A percentile compares a stretch with the other conserved stretches of the same genome.
These are phyloP conservation scores for Papio anubis DNA, from an alignment of 2,113 vertebrate genomes.

Conservation along the genomic window DNA sequence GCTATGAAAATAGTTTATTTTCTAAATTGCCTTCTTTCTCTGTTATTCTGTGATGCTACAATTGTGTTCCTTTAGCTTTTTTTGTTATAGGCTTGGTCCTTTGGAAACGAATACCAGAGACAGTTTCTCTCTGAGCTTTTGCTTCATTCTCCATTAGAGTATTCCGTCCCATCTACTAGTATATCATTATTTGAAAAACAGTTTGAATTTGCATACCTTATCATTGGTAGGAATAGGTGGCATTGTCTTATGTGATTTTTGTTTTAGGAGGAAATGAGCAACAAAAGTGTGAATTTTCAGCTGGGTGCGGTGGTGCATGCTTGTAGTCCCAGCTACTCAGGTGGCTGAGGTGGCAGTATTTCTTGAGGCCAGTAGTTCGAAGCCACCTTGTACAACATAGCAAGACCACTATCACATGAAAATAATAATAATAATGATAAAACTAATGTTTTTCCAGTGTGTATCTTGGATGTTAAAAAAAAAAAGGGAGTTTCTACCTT, in stretches of 20 bases:
- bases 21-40: neutral
- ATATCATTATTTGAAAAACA: slow-evolving; percentile 31
- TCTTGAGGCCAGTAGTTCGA: neutral
- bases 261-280: slow-evolving; percentile 27
- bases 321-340: neutral
- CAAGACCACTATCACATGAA: neutral
- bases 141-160: slow-evolving; percentile 11
- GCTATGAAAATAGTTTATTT: slow-evolving; percentile 9
- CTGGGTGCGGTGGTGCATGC: neutral
- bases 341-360: neutral
- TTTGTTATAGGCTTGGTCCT: slow-evolving; percentile 17
- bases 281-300: slow-evolving; percentile 22
- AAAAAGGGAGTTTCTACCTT: neutral
- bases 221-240: neutral
- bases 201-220: neutral
- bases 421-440: neutral
- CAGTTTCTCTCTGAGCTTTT: slow-evolving; percentile 3
- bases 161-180: neutral
- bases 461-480: neutral
- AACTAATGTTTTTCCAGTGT: neutral
- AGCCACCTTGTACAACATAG: neutral
- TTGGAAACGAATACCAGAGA: neutral
- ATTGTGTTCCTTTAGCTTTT: slow-evolving; percentile 1
- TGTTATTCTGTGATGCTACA: neutral
- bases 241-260: slow-evolving; percentile 7